phyloP scores from a whole-genome alignment of 2,888 invertebrate species.

The Adelphocoris suturalis region DNA sequence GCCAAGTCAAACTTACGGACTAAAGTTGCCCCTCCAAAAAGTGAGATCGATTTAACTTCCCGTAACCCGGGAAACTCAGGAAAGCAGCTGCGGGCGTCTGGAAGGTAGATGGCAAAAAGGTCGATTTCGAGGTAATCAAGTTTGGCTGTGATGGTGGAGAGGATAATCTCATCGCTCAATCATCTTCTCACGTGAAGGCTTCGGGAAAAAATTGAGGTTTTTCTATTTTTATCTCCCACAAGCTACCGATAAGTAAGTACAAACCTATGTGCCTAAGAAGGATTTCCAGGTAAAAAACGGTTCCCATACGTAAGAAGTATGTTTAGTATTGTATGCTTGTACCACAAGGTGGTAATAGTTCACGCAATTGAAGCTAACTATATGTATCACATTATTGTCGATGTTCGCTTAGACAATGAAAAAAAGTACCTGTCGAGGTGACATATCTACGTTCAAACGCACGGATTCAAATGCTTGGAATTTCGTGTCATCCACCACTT shows the following conservation, averaged over 20 bases:
- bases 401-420: too few species aligned
- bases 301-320: too few species aligned
- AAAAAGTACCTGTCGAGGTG: too few species aligned
- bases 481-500: too few species aligned
- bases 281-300: background rate
- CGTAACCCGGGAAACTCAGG: background rate
- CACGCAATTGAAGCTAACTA: too few species aligned
- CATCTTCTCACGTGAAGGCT: conserved; percentile 3
- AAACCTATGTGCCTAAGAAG: background rate
- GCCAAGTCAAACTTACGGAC: background rate
- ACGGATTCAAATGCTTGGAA: too few species aligned
- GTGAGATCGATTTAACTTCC: background rate
- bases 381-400: too few species aligned
- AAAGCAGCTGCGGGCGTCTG: background rate
- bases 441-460: too few species aligned
- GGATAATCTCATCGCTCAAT: conserved; percentile 17
- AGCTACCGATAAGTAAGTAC: background rate
- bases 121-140: conserved; percentile 13
- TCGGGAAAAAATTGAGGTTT: background rate
- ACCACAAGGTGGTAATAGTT: too few species aligned
- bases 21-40: background rate
- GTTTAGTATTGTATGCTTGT: too few species aligned
- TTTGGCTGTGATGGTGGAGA: background rate
- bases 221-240: background rate
- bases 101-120: background rate